These are phyloP conservation scores for Pharmacophagus antenor DNA, from an alignment of 2,888 invertebrate species.

Conservation along the genomic window DNA sequence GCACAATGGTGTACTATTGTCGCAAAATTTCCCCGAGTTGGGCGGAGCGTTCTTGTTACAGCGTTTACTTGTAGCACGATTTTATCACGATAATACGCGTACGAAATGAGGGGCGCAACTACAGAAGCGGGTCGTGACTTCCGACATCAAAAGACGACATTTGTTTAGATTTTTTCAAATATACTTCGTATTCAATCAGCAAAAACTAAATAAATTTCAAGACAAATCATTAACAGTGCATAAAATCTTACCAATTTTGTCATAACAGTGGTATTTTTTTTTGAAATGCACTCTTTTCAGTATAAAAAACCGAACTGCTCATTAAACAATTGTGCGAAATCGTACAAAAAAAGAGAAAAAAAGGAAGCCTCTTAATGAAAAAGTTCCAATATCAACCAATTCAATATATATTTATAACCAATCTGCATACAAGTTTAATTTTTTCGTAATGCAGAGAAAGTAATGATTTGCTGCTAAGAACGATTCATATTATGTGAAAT, in stretches of 20 bases:
- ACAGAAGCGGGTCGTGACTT: not conserved
- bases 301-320: too few species aligned
- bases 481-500: not conserved
- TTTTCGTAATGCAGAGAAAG: not conserved
- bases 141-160: not conserved
- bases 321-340: too few species aligned
- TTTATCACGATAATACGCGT: not conserved
- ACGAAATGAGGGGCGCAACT: not conserved
- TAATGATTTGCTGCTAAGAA: not conserved
- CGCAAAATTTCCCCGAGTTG: not conserved
- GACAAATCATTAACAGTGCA: not conserved
- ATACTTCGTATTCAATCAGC: not conserved
- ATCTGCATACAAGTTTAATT: too few species aligned
- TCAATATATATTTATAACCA: too few species aligned
- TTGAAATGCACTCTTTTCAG: too few species aligned
- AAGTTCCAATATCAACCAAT: too few species aligned
- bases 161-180: not conserved
- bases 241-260: not conserved
- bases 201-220: not conserved
- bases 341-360: too few species aligned
- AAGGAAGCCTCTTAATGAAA: too few species aligned
- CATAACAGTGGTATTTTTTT: too few species aligned
- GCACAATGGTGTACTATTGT: not conserved
- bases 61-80: not conserved
- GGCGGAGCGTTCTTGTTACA: not conserved